phyloP scores from a whole-genome alignment of 92 coral and sea anemone species.

The Paramuricea clavata region DNA sequence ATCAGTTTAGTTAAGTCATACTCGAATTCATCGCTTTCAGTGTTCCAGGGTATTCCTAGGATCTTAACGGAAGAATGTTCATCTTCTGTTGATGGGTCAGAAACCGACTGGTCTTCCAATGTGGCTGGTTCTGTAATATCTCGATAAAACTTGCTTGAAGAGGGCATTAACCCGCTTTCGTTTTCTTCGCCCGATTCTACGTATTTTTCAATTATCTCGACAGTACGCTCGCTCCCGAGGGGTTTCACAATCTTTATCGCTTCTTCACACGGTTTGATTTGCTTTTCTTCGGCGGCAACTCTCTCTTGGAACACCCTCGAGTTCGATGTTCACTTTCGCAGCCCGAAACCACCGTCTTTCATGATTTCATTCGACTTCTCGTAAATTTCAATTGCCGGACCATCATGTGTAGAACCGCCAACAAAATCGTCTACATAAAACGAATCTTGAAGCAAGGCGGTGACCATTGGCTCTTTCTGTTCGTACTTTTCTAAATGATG shows the following conservation, averaged over 20 bases:
- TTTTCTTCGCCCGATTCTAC: not conserved
- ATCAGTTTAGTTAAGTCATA: not conserved
- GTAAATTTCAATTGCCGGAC: not conserved
- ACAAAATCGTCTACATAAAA: slow-evolving; percentile 26
- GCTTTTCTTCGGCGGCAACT: not conserved
- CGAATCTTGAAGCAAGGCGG: not conserved
- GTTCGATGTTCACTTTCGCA: not conserved
- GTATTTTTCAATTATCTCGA: not conserved
- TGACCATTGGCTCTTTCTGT: not conserved
- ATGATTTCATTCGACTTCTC: slow-evolving; percentile 7
- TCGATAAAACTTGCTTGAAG: not conserved
- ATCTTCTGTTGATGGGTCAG: not conserved
- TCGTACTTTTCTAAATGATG: slow-evolving; percentile 1
- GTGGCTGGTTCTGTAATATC: not conserved
- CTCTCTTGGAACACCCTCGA: not conserved
- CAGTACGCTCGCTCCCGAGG: too few relatives aligned
- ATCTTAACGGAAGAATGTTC: not conserved
- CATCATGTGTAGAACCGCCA: slow-evolving; percentile 2
- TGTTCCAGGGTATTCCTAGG: slow-evolving; percentile 32
- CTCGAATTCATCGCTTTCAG: not conserved
- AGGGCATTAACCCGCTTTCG: not conserved
- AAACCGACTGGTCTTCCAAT: not conserved
- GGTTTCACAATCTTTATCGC: not conserved
- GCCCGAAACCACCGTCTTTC: slow-evolving; percentile 3
- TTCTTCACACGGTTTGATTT: not conserved